Conservation (phyloP, 2,797 vertebrate species). For the Apogon hyalosoma region DNA sequence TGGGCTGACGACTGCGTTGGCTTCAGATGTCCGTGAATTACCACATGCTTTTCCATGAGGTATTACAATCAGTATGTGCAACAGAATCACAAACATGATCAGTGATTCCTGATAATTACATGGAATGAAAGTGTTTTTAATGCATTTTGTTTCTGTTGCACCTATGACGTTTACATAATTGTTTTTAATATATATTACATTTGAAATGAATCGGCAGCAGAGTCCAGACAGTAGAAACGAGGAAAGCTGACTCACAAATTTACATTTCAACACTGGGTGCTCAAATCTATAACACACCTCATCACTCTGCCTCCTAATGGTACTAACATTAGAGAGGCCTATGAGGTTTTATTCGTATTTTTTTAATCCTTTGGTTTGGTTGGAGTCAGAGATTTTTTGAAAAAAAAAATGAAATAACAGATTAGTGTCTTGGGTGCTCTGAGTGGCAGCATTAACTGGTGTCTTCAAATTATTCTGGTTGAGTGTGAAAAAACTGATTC, state of each 20-base stretch:
- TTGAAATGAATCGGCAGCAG: not conserved
- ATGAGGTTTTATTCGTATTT: not conserved
- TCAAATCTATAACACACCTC: slow-evolving; percentile 41
- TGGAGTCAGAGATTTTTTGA: not conserved
- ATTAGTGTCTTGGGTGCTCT: slow-evolving; percentile 32
- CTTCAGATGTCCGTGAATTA: slow-evolving; percentile 2
- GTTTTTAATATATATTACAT: not conserved
- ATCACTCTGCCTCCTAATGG: slow-evolving; percentile 29
- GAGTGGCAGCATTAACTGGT: slow-evolving; percentile 62
- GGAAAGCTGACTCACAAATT: slow-evolving; percentile 34
- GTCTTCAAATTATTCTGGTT: slow-evolving; percentile 53
- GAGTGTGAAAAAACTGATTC: slow-evolving; percentile 54
- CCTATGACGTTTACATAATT: slow-evolving; percentile 37
- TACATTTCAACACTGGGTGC: slow-evolving; percentile 51
- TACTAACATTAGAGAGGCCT: slow-evolving; percentile 19
- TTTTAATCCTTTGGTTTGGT: not conserved
- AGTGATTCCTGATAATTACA: slow-evolving; percentile 2
- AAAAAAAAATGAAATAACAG: slow-evolving; percentile 1
- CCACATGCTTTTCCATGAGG: slow-evolving; percentile 18
- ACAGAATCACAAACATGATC: slow-evolving; percentile 25
- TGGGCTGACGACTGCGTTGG: slow-evolving; percentile 18
- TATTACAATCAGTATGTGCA: slow-evolving; percentile 35
- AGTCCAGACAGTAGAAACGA: slow-evolving; percentile 12
- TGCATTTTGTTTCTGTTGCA: slow-evolving; percentile 5
- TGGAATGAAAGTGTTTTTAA: not conserved